Evolutionary conservation across 1,140 invertebrate genomes (phyloP).

Genomic region (Zophobas morio): DNA sequence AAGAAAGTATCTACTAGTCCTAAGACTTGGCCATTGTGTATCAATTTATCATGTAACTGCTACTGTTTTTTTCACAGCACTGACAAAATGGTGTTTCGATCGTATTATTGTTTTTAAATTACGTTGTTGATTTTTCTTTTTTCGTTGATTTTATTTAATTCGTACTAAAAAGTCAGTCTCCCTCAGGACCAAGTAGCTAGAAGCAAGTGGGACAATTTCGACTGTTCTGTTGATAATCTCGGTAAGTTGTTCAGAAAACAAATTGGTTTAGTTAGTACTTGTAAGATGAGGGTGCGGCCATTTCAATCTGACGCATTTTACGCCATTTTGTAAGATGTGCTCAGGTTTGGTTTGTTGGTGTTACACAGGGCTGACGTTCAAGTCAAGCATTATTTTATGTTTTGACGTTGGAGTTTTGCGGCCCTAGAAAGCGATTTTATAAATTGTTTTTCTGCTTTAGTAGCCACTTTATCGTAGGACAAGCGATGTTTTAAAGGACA

Average conservation of each 20-base stretch:
- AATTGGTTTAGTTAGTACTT: conserved; percentile 5
- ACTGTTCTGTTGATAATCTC: conserved; percentile 75
- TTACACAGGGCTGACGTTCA: not conserved
- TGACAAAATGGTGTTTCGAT: conserved; percentile 27
- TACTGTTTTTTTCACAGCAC: conserved; percentile 34
- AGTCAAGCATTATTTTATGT: conserved; percentile 38
- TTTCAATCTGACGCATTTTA: conserved; percentile 13
- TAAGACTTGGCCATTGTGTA: not conserved
- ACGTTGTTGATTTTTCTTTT: conserved; percentile 51
- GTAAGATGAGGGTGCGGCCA: not conserved
- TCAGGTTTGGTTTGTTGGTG: not conserved
- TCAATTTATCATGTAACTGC: conserved; percentile 16
- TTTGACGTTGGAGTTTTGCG: conserved; percentile 7
- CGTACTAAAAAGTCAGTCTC: conserved; percentile 60
- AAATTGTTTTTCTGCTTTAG: not conserved
- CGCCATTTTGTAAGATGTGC: conserved; percentile 26
- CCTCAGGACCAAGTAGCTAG: conserved; percentile 67
- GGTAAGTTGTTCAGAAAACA: conserved; percentile 69
- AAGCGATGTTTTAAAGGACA: no score
- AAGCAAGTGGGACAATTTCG: conserved; percentile 79
- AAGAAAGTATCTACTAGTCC: conserved; percentile 15
- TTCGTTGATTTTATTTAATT: conserved; percentile 46
- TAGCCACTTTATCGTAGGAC: not conserved
- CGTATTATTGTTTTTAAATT: conserved; percentile 45
- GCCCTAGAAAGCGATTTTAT: not conserved